These are phyloP conservation scores for Entomobrya proxima DNA, from an alignment of 2,888 invertebrate species.

Conservation along the genomic window DNA sequence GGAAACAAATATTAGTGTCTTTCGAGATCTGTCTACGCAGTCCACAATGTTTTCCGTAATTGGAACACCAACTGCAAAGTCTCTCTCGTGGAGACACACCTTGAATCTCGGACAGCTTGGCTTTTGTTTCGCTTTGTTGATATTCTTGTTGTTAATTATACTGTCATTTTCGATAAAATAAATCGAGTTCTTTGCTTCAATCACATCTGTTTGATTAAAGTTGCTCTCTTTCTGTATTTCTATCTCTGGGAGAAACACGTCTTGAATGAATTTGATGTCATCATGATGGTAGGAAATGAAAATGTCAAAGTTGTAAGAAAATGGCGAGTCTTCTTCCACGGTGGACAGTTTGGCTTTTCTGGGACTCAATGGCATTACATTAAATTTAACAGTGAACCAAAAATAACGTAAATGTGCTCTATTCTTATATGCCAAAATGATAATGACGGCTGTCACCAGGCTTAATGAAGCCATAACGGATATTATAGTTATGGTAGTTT, in stretches of 20 bases:
- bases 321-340: background rate
- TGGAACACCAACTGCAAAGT: conserved; percentile 84
- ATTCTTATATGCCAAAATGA: conserved; percentile 78
- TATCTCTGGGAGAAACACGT: conserved; percentile 82
- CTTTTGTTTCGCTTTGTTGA: background rate
- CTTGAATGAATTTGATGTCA: conserved; percentile 83
- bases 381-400: conserved; percentile 80
- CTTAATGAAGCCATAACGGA: conserved; percentile 24
- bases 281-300: conserved; percentile 85
- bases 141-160: background rate
- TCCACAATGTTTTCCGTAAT: conserved; percentile 85
- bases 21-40: conserved; percentile 83
- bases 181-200: conserved; percentile 52
- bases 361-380: conserved; percentile 59
- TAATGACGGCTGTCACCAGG: conserved; percentile 41
- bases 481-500: conserved; percentile 39
- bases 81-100: conserved; percentile 84
- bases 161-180: conserved; percentile 37
- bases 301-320: conserved; percentile 80
- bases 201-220: conserved; percentile 77
- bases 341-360: conserved; percentile 64
- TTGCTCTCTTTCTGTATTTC: conserved; percentile 77
- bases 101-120: conserved; percentile 76
- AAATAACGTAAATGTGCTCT: conserved; percentile 81
- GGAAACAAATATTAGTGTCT: conserved; percentile 83